Base-by-base conservation (phyloP, 1,140 invertebrate genomes). In the Cherax destructor region DNA sequence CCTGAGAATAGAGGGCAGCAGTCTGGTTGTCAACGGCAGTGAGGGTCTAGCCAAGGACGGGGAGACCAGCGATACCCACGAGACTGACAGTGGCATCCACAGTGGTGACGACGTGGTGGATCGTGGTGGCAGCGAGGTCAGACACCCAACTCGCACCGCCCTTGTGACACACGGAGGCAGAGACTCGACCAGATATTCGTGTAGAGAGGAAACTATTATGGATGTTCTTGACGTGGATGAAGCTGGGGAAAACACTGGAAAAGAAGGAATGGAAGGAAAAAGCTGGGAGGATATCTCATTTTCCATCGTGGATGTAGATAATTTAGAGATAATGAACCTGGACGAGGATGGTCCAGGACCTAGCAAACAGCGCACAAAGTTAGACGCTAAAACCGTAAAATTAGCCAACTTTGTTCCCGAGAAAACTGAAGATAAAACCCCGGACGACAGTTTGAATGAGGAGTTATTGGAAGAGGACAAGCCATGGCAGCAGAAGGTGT, bases 41-140 rank as follows among this genome's bases (percentile, higher is more conserved):
- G 74, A 65, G n/a, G 83, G 50, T 11, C 18, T n/a, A n/a, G 88
- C 56, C 30, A 91, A 91, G 59, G 88, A 91, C 76, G 74, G 88
- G 30, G 81, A 85, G 74, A 79, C 30, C 88, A 85, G 74, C 83
- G 88, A 91, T 41, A 74, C 88, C 81, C 88, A 91, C 72, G 88
- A 91, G n/a, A 91, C 88, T 18, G 88, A 91, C 83, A 91, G 88
- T n/a, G 88, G 88, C 24, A 91, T 91, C 47, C 88, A 91, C 47
- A 91, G 88, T 9, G 88, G 88, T 47, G 88, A 91, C 56, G 88
- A 91, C 56, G 88, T 91, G 72, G 88, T 91, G 24, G 88, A 91
- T 52, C 24, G 80, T 4, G 83, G 49, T 16, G n/a, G 74, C 56
- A 74, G 56, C 24, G 56, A 50, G 24, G 30, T 24, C 5, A 49